phyloP scores from a whole-genome alignment of 1,140 invertebrate species.

The Lucilia sericata region DNA sequence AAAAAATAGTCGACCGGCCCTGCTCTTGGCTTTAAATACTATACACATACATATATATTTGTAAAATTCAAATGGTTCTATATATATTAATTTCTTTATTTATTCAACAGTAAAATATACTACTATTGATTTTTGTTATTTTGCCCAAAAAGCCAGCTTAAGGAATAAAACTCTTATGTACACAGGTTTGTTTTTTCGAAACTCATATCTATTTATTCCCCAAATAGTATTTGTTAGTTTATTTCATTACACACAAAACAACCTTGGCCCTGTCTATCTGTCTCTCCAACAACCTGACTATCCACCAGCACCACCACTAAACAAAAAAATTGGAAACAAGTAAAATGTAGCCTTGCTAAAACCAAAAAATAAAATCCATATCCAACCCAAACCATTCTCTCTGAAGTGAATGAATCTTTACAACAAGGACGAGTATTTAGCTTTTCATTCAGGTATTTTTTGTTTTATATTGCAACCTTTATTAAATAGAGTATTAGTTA shows the following conservation, averaged over 20 bases:
- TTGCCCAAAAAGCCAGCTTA: not conserved
- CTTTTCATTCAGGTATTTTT: not conserved
- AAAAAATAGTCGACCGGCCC: no score
- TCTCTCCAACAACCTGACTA: not conserved
- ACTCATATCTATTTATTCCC: slow-evolving; percentile 3
- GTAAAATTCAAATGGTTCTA: no score
- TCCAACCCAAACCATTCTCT: not conserved
- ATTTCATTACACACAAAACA: slow-evolving; percentile 4
- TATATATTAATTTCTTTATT: no score
- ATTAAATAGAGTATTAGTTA: no score
- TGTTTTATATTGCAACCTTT: no score
- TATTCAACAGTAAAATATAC: no score
- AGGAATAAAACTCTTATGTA: not conserved
- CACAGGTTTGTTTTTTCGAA: not conserved
- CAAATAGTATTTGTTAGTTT: not conserved
- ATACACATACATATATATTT: no score
- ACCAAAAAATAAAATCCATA: not conserved
- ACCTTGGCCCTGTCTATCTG: slow-evolving; percentile 8
- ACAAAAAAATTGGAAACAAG: not conserved
- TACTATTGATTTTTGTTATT: not conserved
- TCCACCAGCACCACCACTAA: not conserved
- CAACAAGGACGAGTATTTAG: not conserved
- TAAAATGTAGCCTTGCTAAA: slow-evolving; percentile 1
- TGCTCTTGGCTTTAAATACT: no score
- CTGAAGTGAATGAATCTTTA: not conserved